A percentile compares a stretch with the other conserved stretches of the same genome.
Evolutionary conservation across 2,888 invertebrate genomes (phyloP).

Genomic region (Tetragonula carbonaria): DNA sequence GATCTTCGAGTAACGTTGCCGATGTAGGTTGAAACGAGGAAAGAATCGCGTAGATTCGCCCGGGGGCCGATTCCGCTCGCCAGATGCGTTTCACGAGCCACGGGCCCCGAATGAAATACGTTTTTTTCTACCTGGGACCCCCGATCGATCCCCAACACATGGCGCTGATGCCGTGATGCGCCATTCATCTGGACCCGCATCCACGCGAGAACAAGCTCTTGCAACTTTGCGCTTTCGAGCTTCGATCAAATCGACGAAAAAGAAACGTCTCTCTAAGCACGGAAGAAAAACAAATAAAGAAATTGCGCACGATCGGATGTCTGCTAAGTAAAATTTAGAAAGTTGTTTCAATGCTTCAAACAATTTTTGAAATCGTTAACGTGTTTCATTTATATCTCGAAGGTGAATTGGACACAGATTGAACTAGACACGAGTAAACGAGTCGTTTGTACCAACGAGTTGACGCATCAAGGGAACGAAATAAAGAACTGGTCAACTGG

Average conservation of each 20-base stretch:
- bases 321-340: not conserved
- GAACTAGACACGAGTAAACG: constrained; percentile 1
- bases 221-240: constrained; percentile 13
- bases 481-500: constrained; percentile 13
- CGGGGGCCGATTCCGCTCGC: constrained; percentile 74
- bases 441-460: constrained; percentile 1
- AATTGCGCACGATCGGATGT: not conserved
- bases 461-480: constrained; percentile 18
- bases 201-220: constrained; percentile 54
- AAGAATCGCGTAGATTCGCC: constrained; percentile 66
- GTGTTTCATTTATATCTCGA: not conserved
- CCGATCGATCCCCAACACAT: constrained; percentile 77
- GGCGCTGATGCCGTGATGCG: constrained; percentile 65
- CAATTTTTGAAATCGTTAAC: not conserved
- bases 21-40: constrained; percentile 44
- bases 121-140: constrained; percentile 79
- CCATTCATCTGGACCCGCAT: constrained; percentile 64
- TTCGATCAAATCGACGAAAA: constrained; percentile 18
- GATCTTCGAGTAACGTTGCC: constrained; percentile 61
- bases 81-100: constrained; percentile 74
- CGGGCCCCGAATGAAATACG: constrained; percentile 58
- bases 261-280: not conserved
- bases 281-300: not conserved
- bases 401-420: not conserved
- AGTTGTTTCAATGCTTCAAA: not conserved